Evolutionary conservation across 1,140 invertebrate genomes (phyloP).

Genomic region (Drosophila equinoxialis): DNA sequence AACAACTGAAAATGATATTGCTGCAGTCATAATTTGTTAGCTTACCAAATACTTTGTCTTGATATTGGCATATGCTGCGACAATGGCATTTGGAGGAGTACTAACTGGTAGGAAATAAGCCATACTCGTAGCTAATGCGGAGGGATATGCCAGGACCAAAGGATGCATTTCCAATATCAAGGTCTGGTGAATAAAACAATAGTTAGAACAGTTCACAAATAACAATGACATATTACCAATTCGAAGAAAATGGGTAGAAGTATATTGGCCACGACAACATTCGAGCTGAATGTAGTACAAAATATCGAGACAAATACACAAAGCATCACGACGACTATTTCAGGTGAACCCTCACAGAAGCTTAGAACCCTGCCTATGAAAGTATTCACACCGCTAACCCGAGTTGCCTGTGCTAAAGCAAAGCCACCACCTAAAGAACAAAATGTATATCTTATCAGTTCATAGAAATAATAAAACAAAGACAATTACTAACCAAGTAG

Average conservation of each 20-base stretch:
- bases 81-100: slow-evolving; percentile 96
- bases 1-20: not conserved
- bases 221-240: slow-evolving; percentile 84
- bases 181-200: slow-evolving; percentile 75
- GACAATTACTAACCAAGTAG: slow-evolving; percentile 39
- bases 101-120: slow-evolving; percentile 87
- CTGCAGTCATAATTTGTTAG: too few relatives aligned
- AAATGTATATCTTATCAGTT: not conserved
- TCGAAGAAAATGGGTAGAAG: slow-evolving; percentile 90
- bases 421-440: slow-evolving; percentile 89
- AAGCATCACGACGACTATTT: slow-evolving; percentile 83
- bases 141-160: slow-evolving; percentile 92
- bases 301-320: slow-evolving; percentile 70
- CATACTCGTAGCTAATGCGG: slow-evolving; percentile 89
- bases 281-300: slow-evolving; percentile 91
- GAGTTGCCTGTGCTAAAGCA: slow-evolving; percentile 92
- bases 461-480: not conserved
- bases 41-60: slow-evolving; percentile 59
- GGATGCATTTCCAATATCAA: slow-evolving; percentile 88
- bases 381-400: slow-evolving; percentile 88
- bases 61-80: slow-evolving; percentile 88
- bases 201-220: not conserved
- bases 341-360: slow-evolving; percentile 84
- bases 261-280: slow-evolving; percentile 91
- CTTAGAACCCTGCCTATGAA: slow-evolving; percentile 87